phyloP scores from a whole-genome alignment of 2,888 invertebrate species.

The Eupsilia transversa region DNA sequence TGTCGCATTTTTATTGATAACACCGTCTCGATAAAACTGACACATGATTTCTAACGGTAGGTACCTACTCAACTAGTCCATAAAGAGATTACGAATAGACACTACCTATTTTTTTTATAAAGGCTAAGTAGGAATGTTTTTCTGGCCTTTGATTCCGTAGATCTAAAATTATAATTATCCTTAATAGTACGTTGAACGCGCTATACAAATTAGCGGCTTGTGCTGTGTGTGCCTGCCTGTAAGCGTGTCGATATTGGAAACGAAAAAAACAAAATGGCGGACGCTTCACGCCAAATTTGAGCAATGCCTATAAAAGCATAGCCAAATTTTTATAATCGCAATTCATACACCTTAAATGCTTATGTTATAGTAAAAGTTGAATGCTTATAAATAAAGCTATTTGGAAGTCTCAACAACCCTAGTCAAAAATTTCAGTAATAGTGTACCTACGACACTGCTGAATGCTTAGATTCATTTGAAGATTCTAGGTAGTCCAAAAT shows the following conservation, averaged over 20 bases:
- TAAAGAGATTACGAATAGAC: slow-evolving; percentile 3
- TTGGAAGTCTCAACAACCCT: slow-evolving; percentile 13
- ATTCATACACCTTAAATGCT: slow-evolving; percentile 22
- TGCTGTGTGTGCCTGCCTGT: not conserved
- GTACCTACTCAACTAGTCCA: slow-evolving; percentile 18
- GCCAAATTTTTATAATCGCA: slow-evolving; percentile 29
- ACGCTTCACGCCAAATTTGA: slow-evolving; percentile 54
- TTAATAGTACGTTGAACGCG: not conserved
- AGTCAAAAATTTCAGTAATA: not conserved
- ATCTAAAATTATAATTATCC: not conserved
- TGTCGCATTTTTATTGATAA: slow-evolving; percentile 66
- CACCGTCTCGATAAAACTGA: slow-evolving; percentile 61
- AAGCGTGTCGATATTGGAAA: slow-evolving; percentile 29
- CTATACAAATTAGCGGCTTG: slow-evolving; percentile 1
- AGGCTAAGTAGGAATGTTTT: not conserved
- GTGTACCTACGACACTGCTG: not conserved
- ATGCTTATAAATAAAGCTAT: slow-evolving; percentile 6
- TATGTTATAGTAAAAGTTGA: slow-evolving; percentile 1
- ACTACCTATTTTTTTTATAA: not conserved
- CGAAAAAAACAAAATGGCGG: slow-evolving; percentile 62
- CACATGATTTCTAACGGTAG: slow-evolving; percentile 61
- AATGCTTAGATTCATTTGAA: slow-evolving; percentile 22
- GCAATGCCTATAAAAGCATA: slow-evolving; percentile 32
- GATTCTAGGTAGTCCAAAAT: slow-evolving; percentile 26
- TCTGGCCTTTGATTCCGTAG: not conserved